Evolutionary conservation across 2,113 vertebrate species (phyloP).

Genomic region (Taxidea taxus): DNA sequence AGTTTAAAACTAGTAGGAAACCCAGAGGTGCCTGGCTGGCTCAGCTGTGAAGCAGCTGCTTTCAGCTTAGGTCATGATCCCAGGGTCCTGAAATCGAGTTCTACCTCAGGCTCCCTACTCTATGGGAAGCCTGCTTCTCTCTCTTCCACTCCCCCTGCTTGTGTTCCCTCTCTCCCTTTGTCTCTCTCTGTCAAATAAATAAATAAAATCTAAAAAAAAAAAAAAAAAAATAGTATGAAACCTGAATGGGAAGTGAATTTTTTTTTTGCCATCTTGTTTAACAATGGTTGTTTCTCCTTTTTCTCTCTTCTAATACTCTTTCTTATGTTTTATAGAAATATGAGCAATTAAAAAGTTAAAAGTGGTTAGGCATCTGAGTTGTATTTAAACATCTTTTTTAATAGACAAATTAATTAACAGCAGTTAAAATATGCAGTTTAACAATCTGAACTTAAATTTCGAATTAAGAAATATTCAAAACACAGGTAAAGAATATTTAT

Average conservation of each 20-base stretch:
- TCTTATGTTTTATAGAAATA: background rate
- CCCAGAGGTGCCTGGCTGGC: too few species aligned
- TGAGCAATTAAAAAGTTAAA: background rate
- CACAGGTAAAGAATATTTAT: background rate
- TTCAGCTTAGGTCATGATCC: too few species aligned
- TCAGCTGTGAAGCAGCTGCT: too few species aligned
- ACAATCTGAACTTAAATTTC: background rate
- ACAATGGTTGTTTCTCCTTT: background rate
- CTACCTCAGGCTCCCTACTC: too few species aligned
- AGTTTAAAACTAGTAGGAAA: background rate
- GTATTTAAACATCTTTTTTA: background rate
- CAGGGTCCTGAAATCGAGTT: too few species aligned
- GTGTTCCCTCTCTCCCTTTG: too few species aligned
- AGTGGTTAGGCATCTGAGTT: background rate
- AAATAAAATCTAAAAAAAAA: too few species aligned
- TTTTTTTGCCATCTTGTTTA: background rate
- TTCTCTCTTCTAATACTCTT: background rate
- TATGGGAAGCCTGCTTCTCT: too few species aligned
- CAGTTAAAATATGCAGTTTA: background rate
- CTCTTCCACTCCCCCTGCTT: too few species aligned
- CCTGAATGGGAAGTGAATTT: background rate
- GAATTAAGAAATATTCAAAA: constrained; percentile 27
- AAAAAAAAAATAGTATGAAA: background rate
- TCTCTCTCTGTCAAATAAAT: too few species aligned
- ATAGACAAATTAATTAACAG: background rate